Evolutionary conservation across 2,888 invertebrate genomes (phyloP).

Genomic region (Epirrita christyi): DNA sequence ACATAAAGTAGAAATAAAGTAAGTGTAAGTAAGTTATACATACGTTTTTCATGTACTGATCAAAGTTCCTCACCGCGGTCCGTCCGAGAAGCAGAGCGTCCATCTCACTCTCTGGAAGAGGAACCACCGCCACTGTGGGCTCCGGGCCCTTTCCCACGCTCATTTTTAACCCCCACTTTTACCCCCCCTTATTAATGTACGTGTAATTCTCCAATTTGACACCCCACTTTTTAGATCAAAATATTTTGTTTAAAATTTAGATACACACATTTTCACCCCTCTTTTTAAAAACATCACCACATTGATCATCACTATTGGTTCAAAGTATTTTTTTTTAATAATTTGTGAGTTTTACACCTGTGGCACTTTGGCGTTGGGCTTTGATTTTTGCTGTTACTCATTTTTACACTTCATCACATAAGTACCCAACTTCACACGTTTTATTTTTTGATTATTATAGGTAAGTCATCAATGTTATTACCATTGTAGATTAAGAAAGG

Average conservation of each 20-base stretch:
- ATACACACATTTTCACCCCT: background rate
- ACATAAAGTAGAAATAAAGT: background rate
- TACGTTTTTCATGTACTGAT: conserved; percentile 84
- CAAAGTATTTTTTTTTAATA: background rate
- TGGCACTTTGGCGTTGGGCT: too few species aligned
- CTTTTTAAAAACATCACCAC: too few species aligned
- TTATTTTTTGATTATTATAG: too few species aligned
- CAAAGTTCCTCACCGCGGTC: conserved; percentile 90
- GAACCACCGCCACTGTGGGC: conserved; percentile 85
- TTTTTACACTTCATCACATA: too few species aligned
- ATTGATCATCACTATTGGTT: too few species aligned
- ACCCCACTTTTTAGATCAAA: background rate
- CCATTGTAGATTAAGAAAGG: too few species aligned
- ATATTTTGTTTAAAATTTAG: background rate
- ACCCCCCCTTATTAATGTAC: background rate
- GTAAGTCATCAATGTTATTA: too few species aligned
- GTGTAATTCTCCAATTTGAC: background rate
- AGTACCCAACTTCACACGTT: too few species aligned
- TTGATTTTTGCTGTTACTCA: too few species aligned
- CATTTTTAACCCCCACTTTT: background rate
- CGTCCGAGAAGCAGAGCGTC: conserved; percentile 90
- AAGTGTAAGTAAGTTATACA: conserved; percentile 56
- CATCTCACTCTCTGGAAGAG: conserved; percentile 91
- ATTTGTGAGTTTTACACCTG: background rate
- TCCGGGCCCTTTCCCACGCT: conserved; percentile 62